Evolutionary conservation across 2,113 vertebrate genomes (phyloP).

Genomic region (Vulpes ferrilata): DNA sequence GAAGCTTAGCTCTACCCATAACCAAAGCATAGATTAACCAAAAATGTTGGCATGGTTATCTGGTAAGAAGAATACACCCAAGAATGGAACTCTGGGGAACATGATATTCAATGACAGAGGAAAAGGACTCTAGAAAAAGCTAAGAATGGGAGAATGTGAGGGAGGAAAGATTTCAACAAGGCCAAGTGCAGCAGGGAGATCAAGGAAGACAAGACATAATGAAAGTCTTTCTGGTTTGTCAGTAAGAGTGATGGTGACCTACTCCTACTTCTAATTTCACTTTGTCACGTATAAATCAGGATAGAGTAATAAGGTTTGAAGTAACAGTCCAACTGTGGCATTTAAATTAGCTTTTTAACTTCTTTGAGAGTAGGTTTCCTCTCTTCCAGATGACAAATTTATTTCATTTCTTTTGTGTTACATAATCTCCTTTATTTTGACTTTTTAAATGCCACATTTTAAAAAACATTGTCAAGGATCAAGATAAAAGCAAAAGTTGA

Average conservation of each 20-base stretch:
- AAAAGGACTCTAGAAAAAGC: neutral
- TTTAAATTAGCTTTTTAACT: neutral
- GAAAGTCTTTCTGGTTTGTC: neutral
- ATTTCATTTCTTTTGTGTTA: slow-evolving; percentile 9
- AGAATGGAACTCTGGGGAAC: neutral
- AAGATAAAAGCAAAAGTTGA: slow-evolving; percentile 43
- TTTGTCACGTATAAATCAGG: neutral
- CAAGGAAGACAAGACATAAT: neutral
- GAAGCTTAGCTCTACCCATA: neutral
- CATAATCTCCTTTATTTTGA: slow-evolving; percentile 37
- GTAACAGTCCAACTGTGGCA: neutral
- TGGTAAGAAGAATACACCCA: neutral
- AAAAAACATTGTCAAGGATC: slow-evolving; percentile 3
- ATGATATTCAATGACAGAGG: neutral
- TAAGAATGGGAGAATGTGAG: neutral
- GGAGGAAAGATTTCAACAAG: neutral
- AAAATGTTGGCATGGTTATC: neutral
- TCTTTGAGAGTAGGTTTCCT: slow-evolving; percentile 34
- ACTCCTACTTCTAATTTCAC: neutral
- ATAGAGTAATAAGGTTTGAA: neutral
- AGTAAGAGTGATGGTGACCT: neutral
- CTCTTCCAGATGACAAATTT: neutral
- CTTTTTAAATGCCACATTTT: slow-evolving; percentile 36
- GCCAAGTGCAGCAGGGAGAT: neutral
- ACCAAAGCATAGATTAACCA: neutral